A percentile compares a stretch with the other conserved stretches of the same genome.
Conservation (phyloP, 2,113 vertebrate species). For the Syrmaticus mikado region DNA sequence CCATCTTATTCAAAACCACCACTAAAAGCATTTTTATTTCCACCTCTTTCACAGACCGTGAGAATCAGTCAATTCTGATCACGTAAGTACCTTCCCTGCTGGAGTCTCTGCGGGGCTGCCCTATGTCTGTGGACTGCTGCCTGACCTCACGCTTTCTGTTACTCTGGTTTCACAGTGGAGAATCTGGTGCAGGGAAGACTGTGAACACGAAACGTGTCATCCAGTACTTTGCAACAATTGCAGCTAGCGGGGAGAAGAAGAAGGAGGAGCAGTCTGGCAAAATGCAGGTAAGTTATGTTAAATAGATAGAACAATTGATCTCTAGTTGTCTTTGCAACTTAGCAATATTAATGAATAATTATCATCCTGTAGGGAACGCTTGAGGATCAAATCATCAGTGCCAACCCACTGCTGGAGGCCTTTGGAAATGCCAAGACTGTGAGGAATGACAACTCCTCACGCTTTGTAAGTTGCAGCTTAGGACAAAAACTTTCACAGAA, state of each 20-base stretch:
- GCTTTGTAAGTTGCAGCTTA: conserved; percentile 70
- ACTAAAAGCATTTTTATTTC: neutral
- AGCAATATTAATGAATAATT: neutral
- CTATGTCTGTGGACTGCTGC: neutral
- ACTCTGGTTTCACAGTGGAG: neutral
- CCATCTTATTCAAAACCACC: neutral
- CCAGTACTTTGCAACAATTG: conserved; percentile 83
- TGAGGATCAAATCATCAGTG: conserved; percentile 13
- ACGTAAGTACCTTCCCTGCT: neutral
- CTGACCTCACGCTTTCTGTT: neutral
- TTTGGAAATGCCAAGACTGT: conserved; percentile 76
- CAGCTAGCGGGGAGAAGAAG: conserved; percentile 73
- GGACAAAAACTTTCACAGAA: no score
- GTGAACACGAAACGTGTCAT: conserved; percentile 64
- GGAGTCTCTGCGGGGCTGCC: neutral
- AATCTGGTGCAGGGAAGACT: neutral
- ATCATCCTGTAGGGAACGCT: neutral
- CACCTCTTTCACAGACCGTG: neutral
- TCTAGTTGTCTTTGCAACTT: neutral
- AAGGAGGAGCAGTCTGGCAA: conserved; percentile 57
- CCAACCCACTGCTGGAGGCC: neutral
- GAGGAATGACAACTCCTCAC: conserved; percentile 84
- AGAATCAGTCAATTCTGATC: neutral
- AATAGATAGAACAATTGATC: neutral
- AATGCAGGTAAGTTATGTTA: neutral